Conservation (phyloP, 2,113 vertebrate species). For the Albula goreensis region DNA sequence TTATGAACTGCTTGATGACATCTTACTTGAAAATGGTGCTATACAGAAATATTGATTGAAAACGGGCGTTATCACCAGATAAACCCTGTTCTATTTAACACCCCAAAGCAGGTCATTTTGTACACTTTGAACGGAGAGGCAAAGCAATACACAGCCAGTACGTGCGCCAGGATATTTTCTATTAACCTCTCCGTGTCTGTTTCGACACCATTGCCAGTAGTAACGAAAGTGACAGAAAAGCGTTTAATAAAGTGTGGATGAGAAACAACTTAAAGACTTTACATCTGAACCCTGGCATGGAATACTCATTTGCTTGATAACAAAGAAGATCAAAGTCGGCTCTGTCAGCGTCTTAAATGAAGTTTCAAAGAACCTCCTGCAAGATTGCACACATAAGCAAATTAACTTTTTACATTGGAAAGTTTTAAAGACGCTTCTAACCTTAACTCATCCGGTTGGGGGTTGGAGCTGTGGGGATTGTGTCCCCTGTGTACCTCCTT, state of each 20-base stretch:
- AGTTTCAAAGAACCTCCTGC: background rate
- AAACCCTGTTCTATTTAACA: no score
- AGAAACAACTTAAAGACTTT: background rate
- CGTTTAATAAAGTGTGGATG: background rate
- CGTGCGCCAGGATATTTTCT: slow-evolving; percentile 34
- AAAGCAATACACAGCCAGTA: slow-evolving; percentile 22
- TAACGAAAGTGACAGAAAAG: background rate
- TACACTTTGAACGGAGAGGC: background rate
- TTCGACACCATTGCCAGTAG: background rate
- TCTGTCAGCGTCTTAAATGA: background rate
- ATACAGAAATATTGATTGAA: no score
- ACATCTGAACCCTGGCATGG: background rate
- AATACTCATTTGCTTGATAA: background rate
- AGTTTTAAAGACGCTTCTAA: background rate
- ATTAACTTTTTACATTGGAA: background rate
- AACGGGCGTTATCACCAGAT: no score
- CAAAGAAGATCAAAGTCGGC: background rate
- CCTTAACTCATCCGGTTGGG: background rate
- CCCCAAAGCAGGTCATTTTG: slow-evolving; percentile 28
- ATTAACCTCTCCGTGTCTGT: slow-evolving; percentile 23
- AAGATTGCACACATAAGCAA: background rate
- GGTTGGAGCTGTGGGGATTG: background rate
- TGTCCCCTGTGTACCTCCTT: background rate
- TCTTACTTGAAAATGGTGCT: no score
- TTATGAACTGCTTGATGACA: no score